Percentiles rank a stretch among this genome's conserved stretches.
These are phyloP conservation scores for Oncorhynchus mykiss DNA, from an alignment of 2,113 vertebrate species.

Conservation along the genomic window DNA sequence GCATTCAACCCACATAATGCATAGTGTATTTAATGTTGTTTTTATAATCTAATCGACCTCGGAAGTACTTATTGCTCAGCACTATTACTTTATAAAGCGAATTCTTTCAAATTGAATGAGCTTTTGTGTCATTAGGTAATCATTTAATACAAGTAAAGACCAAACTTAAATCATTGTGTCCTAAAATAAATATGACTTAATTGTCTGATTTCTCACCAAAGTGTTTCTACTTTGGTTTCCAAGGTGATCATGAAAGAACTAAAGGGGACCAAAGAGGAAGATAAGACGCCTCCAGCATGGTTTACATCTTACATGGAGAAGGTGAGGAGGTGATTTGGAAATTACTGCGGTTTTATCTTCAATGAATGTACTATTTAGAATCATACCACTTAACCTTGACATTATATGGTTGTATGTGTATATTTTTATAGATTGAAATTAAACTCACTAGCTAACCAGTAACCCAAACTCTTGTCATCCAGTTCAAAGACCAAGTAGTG, in stretches of 20 bases:
- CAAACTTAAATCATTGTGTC: too few species aligned
- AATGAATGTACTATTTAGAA: neutral
- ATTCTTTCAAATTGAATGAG: too few species aligned
- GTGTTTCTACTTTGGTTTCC: constrained; percentile 1
- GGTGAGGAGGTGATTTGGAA: constrained; percentile 56
- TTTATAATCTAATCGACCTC: too few species aligned
- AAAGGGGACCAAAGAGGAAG: constrained; percentile 72
- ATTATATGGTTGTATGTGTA: neutral
- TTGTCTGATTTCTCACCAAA: neutral
- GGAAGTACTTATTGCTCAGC: too few species aligned
- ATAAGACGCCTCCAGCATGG: constrained; percentile 90
- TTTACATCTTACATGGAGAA: constrained; percentile 94
- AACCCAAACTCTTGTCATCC: neutral
- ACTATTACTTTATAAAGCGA: too few species aligned
- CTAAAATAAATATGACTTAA: neutral
- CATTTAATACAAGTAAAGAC: too few species aligned
- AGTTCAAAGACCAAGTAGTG: constrained; percentile 96
- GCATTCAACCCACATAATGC: too few species aligned
- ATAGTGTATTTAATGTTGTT: too few species aligned
- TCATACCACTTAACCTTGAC: neutral
- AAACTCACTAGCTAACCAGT: neutral
- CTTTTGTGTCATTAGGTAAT: too few species aligned
- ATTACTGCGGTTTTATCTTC: neutral
- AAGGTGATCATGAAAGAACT: constrained; percentile 73
- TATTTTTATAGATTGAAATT: neutral